phyloP scores from a whole-genome alignment of 2,797 vertebrate genomes.

The Erpetoichthys calabaricus region DNA sequence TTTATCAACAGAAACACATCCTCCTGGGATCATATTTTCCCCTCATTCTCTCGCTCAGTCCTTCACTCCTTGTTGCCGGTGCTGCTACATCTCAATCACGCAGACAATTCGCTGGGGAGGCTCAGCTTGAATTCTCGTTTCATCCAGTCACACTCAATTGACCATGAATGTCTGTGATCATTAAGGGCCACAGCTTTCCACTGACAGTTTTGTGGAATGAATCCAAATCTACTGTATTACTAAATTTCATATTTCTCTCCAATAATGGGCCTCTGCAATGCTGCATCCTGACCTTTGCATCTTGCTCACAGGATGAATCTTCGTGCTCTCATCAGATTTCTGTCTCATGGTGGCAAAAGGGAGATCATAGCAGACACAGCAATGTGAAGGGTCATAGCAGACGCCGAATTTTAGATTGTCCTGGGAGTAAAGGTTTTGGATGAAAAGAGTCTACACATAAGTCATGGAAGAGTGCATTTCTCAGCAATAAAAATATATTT shows the following conservation, averaged over 20 bases:
- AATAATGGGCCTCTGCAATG: conserved; percentile 12
- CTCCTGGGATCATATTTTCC: conserved; percentile 28
- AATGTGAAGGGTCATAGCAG: conserved; percentile 17
- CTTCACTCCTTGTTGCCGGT: not conserved
- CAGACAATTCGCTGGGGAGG: conserved; percentile 32
- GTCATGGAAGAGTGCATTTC: too few relatives aligned
- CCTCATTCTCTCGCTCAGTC: not conserved
- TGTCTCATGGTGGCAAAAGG: conserved; percentile 14
- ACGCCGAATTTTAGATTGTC: conserved; percentile 1
- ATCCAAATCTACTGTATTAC: conserved; percentile 25
- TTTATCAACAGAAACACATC: conserved; percentile 24
- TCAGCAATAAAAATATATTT: too few relatives aligned
- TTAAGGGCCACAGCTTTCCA: conserved; percentile 31
- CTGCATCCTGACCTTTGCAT: conserved; percentile 23
- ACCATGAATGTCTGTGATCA: conserved; percentile 37
- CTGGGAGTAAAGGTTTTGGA: too few relatives aligned
- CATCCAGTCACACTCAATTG: conserved; percentile 41
- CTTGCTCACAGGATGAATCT: conserved; percentile 8
- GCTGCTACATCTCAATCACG: conserved; percentile 38
- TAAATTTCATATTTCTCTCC: conserved; percentile 30
- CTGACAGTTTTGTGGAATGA: conserved; percentile 34
- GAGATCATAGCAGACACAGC: conserved; percentile 16
- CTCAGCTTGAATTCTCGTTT: conserved; percentile 37
- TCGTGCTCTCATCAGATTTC: conserved; percentile 14
- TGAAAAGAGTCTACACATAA: too few relatives aligned